Evolutionary conservation across 2,797 vertebrate species (phyloP), one percentile per base, ranked within the genome.

Genomic region (Sphenopsis melanotis): DNA sequence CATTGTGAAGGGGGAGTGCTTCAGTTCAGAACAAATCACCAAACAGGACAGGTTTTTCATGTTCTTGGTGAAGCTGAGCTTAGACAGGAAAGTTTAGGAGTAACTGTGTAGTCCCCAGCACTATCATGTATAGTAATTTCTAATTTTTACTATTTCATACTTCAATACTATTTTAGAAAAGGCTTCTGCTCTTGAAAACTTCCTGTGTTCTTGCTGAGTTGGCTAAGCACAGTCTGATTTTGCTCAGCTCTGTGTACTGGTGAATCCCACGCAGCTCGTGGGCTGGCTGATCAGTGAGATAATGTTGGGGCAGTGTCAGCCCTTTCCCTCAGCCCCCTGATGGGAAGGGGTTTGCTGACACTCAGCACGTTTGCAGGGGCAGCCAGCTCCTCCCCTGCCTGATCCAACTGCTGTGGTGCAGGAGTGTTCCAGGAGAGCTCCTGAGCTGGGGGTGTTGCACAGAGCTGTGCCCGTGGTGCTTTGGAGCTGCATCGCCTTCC

Each of bases 361-460:
- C 22, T 52, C 70, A 60, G 85, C 66, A 60, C 1, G 2, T 72
- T 72, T 88, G 12, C 65, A 76, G 2, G 3, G 74, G 46, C 59
- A 86, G 56, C n/a, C 63, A 41, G 41, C 83, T 82, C 71, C 90
- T 88, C 11, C 46, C 52, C 39, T 78, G 68, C n/a, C 37, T 13
- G 2, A 14, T 50, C 30, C 64, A 85, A 3, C 30, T 91, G 23
- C 84, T 10, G 44, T 5, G 11, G 29, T 9, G 37, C 59, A 56
- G 59, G 61, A 15, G 30, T 41, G 47, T 52, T 70, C 14, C 66
- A 56, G 77, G 30, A 83, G 11, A 72, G 56, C 24, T 36, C 57
- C 56, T 15, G 82, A 34, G 46, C 3, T 0, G 0, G 32, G 26
- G 12, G 1, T 3, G 4, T 29, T 42, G 60, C 0, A 1, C 37